Percentiles rank a stretch among this genome's conserved stretches.
These are phyloP conservation scores for Andrena chrysosceles DNA, from an alignment of 2,888 invertebrate genomes.

Conservation along the genomic window DNA sequence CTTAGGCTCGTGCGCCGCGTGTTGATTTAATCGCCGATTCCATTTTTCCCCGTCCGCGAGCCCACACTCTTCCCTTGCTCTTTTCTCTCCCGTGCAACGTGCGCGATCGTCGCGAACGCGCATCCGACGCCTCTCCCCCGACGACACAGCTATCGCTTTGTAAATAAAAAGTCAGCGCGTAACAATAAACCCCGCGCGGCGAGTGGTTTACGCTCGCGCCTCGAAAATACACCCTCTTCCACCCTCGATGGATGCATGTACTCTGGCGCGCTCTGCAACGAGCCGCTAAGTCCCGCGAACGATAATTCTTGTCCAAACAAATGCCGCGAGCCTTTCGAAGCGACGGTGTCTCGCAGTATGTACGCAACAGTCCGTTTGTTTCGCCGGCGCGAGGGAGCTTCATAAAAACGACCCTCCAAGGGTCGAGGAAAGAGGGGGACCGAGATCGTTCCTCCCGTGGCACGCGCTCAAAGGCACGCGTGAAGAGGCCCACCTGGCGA, in stretches of 20 bases:
- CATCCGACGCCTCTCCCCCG: neutral
- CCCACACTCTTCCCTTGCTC: neutral
- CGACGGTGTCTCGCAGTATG: neutral
- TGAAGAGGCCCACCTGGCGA: slow-evolving; percentile 75
- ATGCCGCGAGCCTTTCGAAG: slow-evolving; percentile 15
- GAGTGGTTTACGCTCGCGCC: neutral
- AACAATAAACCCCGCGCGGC: slow-evolving; percentile 8
- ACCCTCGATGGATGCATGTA: neutral
- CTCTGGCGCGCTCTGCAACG: neutral
- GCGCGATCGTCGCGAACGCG: too few relatives aligned
- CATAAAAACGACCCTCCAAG: slow-evolving; percentile 42
- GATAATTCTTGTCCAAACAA: slow-evolving; percentile 55
- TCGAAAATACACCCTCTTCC: slow-evolving; percentile 3
- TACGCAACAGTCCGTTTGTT: slow-evolving; percentile 26
- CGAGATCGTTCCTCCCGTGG: slow-evolving; percentile 33
- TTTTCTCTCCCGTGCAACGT: too few relatives aligned
- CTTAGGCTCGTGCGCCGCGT: slow-evolving; percentile 13
- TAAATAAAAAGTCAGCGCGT: neutral
- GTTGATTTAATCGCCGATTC: slow-evolving; percentile 28
- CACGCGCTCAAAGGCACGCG: slow-evolving; percentile 58
- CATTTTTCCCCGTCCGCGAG: slow-evolving; percentile 1
- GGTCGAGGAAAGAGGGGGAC: slow-evolving; percentile 14
- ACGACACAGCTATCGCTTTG: slow-evolving; percentile 2
- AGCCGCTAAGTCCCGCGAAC: slow-evolving; percentile 15
- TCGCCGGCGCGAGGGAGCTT: neutral